Conservation (phyloP, 2,113 vertebrate genomes). For the Grantiella picta region DNA sequence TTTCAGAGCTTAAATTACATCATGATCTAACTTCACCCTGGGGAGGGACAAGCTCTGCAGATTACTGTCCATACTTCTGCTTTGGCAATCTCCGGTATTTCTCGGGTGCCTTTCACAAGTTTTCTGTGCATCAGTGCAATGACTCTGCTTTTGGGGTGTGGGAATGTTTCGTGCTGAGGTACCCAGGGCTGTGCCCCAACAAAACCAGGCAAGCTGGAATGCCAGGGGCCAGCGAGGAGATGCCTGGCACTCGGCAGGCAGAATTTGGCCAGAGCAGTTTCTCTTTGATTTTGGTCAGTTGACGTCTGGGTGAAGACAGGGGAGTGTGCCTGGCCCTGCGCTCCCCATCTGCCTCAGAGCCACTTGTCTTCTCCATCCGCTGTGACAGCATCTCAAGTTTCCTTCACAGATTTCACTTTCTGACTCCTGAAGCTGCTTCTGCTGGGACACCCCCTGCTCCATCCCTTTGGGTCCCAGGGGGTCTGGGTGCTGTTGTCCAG, state of each 20-base stretch:
- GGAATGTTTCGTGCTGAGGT: not conserved
- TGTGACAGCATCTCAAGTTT: fast-evolving
- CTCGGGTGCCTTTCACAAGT: not conserved
- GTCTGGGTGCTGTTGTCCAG: not conserved
- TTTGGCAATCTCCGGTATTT: not conserved
- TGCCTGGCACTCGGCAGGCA: fast-evolving
- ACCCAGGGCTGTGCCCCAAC: not conserved
- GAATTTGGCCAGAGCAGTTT: not conserved
- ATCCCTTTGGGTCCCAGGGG: not conserved
- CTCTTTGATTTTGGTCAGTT: not conserved
- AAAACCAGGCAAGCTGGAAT: not conserved
- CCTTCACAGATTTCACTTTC: not conserved
- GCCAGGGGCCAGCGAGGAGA: fast-evolving
- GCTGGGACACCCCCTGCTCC: not conserved
- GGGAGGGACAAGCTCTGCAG: not conserved
- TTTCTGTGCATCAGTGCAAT: fast-evolving
- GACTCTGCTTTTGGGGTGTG: fast-evolving
- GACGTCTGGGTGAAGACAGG: not conserved
- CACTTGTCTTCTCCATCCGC: not conserved
- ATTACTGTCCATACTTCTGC: not conserved
- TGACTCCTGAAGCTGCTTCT: not conserved
- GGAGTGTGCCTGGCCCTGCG: fast-evolving
- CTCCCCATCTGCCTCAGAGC: not conserved
- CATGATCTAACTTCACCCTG: not conserved
- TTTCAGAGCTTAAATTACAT: conserved; percentile 42